These are phyloP conservation scores for Piaya cayana DNA, from an alignment of 2,113 vertebrate species.

Conservation along the genomic window DNA sequence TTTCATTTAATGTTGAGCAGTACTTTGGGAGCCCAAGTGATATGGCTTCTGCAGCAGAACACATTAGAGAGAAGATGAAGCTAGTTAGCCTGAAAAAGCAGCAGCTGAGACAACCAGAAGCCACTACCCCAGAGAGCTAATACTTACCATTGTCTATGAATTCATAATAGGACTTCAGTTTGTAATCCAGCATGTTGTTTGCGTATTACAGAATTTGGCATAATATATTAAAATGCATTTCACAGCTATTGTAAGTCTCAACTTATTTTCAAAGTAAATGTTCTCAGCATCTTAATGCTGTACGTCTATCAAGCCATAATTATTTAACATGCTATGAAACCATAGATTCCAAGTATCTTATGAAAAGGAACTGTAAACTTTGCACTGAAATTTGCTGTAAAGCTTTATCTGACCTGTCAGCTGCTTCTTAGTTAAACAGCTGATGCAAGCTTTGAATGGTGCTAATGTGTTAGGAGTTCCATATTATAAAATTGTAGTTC, in stretches of 20 bases:
- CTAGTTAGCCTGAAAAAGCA: conserved; percentile 90
- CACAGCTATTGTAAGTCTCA: conserved; percentile 63
- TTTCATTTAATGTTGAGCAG: conserved; percentile 87
- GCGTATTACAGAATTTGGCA: conserved; percentile 63
- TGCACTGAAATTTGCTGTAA: conserved; percentile 81
- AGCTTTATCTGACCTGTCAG: conserved; percentile 82
- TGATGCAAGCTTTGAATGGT: conserved; percentile 84
- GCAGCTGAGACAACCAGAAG: conserved; percentile 81
- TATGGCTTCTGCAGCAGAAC: conserved; percentile 90
- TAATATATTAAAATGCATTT: conserved; percentile 73
- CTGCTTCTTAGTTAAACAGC: conserved; percentile 73
- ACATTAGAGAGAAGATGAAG: conserved; percentile 93
- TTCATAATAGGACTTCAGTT: conserved; percentile 66
- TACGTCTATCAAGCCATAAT: conserved; percentile 80
- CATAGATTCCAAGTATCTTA: conserved; percentile 74
- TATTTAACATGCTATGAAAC: conserved; percentile 80
- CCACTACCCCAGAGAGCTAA: conserved; percentile 79
- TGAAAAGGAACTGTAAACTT: conserved; percentile 74
- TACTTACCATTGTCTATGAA: conserved; percentile 53
- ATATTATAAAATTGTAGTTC: conserved; percentile 67
- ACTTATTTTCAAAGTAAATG: conserved; percentile 64
- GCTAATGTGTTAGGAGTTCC: conserved; percentile 84
- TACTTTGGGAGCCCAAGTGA: conserved; percentile 94
- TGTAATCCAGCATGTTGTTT: conserved; percentile 70
- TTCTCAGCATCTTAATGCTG: conserved; percentile 73